These are phyloP conservation scores for Aricia artaxerxes DNA, from an alignment of 2,888 invertebrate genomes.

Conservation along the genomic window DNA sequence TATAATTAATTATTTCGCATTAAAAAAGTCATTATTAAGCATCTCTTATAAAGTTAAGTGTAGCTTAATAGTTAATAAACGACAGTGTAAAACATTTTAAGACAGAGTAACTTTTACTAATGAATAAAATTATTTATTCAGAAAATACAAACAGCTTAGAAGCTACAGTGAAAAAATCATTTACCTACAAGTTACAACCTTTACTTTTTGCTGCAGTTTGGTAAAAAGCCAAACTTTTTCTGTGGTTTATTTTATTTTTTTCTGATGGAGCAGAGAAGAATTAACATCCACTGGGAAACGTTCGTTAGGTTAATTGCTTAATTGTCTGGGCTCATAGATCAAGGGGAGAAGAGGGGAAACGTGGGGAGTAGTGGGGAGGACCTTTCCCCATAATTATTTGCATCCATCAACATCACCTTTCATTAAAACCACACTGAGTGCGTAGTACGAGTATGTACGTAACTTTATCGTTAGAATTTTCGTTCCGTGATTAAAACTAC, in stretches of 20 bases:
- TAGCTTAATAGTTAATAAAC: too few relatives aligned
- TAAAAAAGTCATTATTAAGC: too few relatives aligned
- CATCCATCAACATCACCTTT: conserved; percentile 3
- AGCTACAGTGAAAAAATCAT: too few relatives aligned
- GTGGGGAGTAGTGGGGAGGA: background rate
- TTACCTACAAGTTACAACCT: background rate
- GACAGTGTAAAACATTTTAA: too few relatives aligned
- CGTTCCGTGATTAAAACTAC: background rate
- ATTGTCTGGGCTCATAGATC: background rate
- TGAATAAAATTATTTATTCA: too few relatives aligned
- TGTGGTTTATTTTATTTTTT: too few relatives aligned
- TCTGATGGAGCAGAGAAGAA: background rate
- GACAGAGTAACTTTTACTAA: too few relatives aligned
- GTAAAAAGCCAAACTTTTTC: background rate
- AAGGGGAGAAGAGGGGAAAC: background rate
- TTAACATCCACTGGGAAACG: background rate
- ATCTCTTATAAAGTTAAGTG: too few relatives aligned
- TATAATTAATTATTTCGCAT: too few relatives aligned
- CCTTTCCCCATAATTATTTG: conserved; percentile 8
- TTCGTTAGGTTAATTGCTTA: conserved; percentile 12
- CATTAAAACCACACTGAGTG: background rate
- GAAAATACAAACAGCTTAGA: too few relatives aligned
- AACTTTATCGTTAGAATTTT: background rate
- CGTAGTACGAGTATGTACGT: background rate
- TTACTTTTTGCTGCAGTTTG: background rate